These are phyloP conservation scores for Heliconius hewitsoni DNA, from an alignment of 1,140 invertebrate species.

Conservation along the genomic window DNA sequence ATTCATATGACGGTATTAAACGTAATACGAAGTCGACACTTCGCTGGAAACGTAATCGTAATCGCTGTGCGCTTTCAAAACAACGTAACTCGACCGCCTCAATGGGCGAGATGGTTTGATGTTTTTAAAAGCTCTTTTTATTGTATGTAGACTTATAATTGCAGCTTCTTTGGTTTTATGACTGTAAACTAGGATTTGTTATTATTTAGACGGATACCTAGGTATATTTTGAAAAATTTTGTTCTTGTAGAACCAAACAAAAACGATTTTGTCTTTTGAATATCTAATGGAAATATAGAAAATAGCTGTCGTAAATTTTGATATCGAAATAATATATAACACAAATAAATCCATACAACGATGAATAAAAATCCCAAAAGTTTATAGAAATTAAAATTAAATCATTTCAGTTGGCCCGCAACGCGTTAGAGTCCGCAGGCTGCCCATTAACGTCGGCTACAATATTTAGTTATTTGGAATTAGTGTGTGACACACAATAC, in stretches of 20 bases:
- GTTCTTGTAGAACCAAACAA: too few species aligned
- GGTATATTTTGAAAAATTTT: too few species aligned
- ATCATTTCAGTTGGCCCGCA: slow-evolving; percentile 43
- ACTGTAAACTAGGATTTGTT: neutral
- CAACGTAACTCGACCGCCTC: slow-evolving; percentile 69
- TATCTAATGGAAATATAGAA: too few species aligned
- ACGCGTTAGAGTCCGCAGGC: slow-evolving; percentile 57
- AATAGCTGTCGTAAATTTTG: too few species aligned
- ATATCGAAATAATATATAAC: neutral
- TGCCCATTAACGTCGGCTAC: slow-evolving; percentile 54
- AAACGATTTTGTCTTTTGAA: neutral
- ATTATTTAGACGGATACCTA: neutral
- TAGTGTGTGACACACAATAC: slow-evolving; percentile 67
- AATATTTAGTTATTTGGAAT: slow-evolving; percentile 73
- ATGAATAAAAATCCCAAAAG: neutral
- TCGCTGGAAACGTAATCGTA: slow-evolving; percentile 77
- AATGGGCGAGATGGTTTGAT: slow-evolving; percentile 66
- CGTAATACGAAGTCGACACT: slow-evolving; percentile 77
- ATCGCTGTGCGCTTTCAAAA: slow-evolving; percentile 76
- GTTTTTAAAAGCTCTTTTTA: slow-evolving; percentile 75
- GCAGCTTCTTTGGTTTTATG: slow-evolving; percentile 37
- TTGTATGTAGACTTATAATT: slow-evolving; percentile 51
- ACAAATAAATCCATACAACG: neutral
- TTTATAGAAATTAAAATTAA: slow-evolving; percentile 42
- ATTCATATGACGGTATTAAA: slow-evolving; percentile 79